A percentile compares a stretch with the other conserved stretches of the same genome.
Evolutionary conservation across 2,888 invertebrate species (phyloP).

Genomic region (Cylloceria caligata): DNA sequence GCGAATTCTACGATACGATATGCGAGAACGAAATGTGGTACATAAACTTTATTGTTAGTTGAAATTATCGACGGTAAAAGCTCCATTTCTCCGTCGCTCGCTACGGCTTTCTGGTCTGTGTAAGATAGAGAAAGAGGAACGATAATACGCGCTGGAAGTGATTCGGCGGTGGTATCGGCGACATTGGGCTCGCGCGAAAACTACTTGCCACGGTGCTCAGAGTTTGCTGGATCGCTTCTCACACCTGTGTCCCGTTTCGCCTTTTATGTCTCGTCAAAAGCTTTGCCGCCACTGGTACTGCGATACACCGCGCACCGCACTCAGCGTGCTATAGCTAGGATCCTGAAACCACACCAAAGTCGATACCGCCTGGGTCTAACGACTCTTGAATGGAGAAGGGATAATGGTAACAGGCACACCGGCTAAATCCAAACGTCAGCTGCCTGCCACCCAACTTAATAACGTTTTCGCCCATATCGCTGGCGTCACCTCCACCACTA

Average conservation of each 20-base stretch:
- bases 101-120: background rate
- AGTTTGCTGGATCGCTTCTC: constrained; percentile 6
- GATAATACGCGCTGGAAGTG: constrained; percentile 39
- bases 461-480: constrained; percentile 31
- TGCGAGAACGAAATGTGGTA: constrained; percentile 71
- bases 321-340: background rate
- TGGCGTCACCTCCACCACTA: background rate
- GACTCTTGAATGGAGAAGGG: constrained; percentile 47
- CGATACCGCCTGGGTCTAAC: constrained; percentile 55
- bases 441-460: constrained; percentile 22
- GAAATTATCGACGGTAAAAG: constrained; percentile 78
- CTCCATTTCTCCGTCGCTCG: constrained; percentile 33
- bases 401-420: constrained; percentile 30
- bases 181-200: constrained; percentile 24
- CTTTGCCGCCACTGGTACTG: constrained; percentile 1
- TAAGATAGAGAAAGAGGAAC: constrained; percentile 1
- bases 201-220: background rate
- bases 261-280: constrained; percentile 44
- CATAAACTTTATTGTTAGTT: constrained; percentile 78
- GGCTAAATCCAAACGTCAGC: constrained; percentile 21
- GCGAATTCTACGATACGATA: constrained; percentile 73
- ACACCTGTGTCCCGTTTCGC: constrained; percentile 33
- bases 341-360: constrained; percentile 41
- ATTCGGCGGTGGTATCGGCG: constrained; percentile 28
- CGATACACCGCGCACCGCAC: constrained; percentile 19